Evolutionary conservation across 2,888 invertebrate genomes (phyloP), one percentile per base, ranked within the genome.

Genomic region (Drosophila sordidapex): DNA sequence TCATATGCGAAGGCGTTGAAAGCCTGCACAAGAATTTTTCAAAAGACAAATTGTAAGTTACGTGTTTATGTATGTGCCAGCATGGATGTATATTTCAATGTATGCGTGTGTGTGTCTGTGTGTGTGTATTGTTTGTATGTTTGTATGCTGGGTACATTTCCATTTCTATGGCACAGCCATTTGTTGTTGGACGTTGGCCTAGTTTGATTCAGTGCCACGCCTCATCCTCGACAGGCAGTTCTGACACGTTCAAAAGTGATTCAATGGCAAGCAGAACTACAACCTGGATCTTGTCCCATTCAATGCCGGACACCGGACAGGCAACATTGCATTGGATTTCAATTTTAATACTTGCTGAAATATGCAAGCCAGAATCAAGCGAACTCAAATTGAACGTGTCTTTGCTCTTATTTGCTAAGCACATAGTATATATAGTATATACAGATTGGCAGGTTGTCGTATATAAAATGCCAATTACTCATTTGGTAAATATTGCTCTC

Each of bases 231-330:
- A 40, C 70, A 21, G 62, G 54, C 67, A 69, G 67, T 74, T 86
- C 71, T 57, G 61, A 67, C 81, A 81, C 81, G 79, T 81, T 76
- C 73, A 72, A 76, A 76, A 74, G 81, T 82, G 74, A 74, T 74
- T 81, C 81, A 76, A 79, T 76, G 66, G 70, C 60, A 46, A 70
- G 66, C 25, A 10, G 15, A 18, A 15, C 8, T 25, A 72, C 56
- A 61, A 29, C 52, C 79, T 70, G 77, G 74, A 79, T 11, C 54
- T 54, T 54, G 54, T 1, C 36, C 18, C 11, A 54, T n/a, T 54
- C 52, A 40, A 53, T 58, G 56, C 49, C 29, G 70, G 40, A 40
- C 60, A 49, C 40, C 21, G 70, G 36, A 36, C 60, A 40, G 35
- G 46, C 38, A 13, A 1, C 59, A 73, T 74, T 70, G 71, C 57